These are phyloP conservation scores for Hemistola chrysoprasaria DNA, from an alignment of 2,888 invertebrate species.

Conservation along the genomic window DNA sequence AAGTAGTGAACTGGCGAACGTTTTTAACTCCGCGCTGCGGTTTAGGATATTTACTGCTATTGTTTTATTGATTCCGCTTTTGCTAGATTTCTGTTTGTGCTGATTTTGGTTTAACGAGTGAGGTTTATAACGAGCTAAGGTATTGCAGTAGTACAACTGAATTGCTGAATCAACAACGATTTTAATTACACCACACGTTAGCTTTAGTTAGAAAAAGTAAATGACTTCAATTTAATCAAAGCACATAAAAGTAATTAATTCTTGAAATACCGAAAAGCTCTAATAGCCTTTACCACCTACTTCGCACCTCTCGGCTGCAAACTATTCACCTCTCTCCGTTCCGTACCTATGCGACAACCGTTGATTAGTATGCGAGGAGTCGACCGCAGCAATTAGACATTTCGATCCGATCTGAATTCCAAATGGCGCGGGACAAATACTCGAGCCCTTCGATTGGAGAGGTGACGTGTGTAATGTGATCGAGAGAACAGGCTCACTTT, in stretches of 20 bases:
- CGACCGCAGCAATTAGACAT: conserved; percentile 65
- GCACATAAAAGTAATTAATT: too few relatives aligned
- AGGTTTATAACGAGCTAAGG: too few relatives aligned
- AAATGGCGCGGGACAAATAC: conserved; percentile 40
- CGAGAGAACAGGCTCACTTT: neutral
- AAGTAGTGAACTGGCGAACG: conserved; percentile 44
- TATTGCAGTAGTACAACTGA: too few relatives aligned
- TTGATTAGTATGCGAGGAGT: conserved; percentile 54
- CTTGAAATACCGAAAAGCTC: neutral
- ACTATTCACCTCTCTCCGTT: neutral
- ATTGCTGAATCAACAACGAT: too few relatives aligned
- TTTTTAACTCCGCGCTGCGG: conserved; percentile 38
- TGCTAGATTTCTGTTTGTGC: conserved; percentile 13
- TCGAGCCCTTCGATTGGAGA: conserved; percentile 14
- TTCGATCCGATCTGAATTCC: conserved; percentile 59
- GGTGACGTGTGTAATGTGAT: conserved; percentile 9
- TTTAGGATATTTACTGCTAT: conserved; percentile 41
- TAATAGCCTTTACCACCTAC: neutral
- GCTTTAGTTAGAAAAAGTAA: too few relatives aligned
- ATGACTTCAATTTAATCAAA: too few relatives aligned
- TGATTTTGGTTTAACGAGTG: conserved; percentile 2
- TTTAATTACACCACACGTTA: too few relatives aligned
- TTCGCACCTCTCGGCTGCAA: conserved; percentile 3
- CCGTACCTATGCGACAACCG: conserved; percentile 1
- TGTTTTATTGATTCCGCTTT: conserved; percentile 38